These are phyloP conservation scores for Philotrypesis tridentata DNA, from an alignment of 1,140 invertebrate genomes.

Conservation along the genomic window DNA sequence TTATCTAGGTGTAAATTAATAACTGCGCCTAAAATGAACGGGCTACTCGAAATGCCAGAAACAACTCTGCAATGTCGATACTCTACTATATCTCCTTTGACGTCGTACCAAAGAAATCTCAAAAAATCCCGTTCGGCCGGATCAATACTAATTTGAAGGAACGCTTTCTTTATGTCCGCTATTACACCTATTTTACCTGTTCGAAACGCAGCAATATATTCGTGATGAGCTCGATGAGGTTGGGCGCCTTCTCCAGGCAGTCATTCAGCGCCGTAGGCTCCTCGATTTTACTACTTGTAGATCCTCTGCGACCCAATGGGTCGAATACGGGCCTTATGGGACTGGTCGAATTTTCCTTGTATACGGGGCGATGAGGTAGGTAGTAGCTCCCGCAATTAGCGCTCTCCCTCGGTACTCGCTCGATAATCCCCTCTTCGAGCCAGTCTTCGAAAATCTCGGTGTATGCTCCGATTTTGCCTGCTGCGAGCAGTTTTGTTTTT, in stretches of 20 bases:
- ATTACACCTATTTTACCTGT: not conserved
- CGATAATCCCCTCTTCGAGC: conserved; percentile 53
- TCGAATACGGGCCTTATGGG: conserved; percentile 53
- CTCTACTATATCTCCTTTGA: not conserved
- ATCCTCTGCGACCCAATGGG: too few species aligned
- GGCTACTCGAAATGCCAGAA: not conserved
- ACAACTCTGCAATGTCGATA: conserved; percentile 17
- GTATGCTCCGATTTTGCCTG: conserved; percentile 57
- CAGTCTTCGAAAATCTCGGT: conserved; percentile 59
- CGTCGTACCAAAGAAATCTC: not conserved
- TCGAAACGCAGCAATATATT: too few species aligned
- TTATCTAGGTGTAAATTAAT: not conserved
- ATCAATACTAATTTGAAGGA: not conserved
- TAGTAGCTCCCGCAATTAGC: conserved; percentile 44
- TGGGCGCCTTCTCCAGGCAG: too few species aligned
- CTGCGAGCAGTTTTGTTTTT: conserved; percentile 51
- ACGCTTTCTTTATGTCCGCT: not conserved
- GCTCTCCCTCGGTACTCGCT: conserved; percentile 45
- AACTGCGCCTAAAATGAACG: not conserved
- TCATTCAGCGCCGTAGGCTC: too few species aligned
- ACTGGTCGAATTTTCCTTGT: conserved; percentile 51
- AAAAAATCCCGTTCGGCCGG: not conserved
- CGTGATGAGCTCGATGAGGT: too few species aligned
- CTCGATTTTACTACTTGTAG: too few species aligned
- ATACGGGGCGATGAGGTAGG: conserved; percentile 51